Evolutionary conservation across 92 coral and sea anemone genomes (phyloP), one percentile per base, ranked within the genome.

Genomic region (Anthopleura xanthogrammica): DNA sequence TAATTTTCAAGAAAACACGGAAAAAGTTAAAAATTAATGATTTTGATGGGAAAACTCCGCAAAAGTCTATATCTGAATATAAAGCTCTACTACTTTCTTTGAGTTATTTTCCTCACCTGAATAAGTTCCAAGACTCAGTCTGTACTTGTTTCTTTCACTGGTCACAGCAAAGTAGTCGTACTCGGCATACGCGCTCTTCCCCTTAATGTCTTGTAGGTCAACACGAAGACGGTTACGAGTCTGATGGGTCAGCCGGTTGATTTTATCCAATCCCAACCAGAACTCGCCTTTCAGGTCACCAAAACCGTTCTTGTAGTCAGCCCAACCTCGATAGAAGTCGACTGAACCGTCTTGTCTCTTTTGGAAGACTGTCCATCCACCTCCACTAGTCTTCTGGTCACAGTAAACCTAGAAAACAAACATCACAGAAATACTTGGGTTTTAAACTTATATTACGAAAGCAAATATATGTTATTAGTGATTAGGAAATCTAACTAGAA

Each of bases 111-210:
- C 78, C 48, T 22, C 50, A 85, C 87, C 87, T 73, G 83, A 9
- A n/a, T 78, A 85, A 5, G 73, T 78, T 39, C 87, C 87, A 77
- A 85, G 17, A 62, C 83, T 85, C 64, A 58, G 64, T 16, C 2
- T 58, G 64, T 58, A 58, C 4, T 58, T 58, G 64, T 5, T 58
- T 58, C 64, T 16, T 58, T 58, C 64, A 58, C 64, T 58, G 19
- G 22, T 58, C 64, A 58, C 64, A 58, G 64, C 64, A 58, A 58
- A 58, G 22, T 0, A 58, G 64, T 58, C 64, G 64, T 58, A 58
- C 64, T 58, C 64, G 1, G 64, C 64, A 58, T 58, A 58, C 7
- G 64, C 64, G 64, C 64, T 58, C 17, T 16, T 58, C 17, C 64
- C 64, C 64, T 58, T 58, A n/a, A n/a, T 58, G 64, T 58, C 64